Conservation (phyloP, 2,113 vertebrate species). For the Equus przewalskii region DNA sequence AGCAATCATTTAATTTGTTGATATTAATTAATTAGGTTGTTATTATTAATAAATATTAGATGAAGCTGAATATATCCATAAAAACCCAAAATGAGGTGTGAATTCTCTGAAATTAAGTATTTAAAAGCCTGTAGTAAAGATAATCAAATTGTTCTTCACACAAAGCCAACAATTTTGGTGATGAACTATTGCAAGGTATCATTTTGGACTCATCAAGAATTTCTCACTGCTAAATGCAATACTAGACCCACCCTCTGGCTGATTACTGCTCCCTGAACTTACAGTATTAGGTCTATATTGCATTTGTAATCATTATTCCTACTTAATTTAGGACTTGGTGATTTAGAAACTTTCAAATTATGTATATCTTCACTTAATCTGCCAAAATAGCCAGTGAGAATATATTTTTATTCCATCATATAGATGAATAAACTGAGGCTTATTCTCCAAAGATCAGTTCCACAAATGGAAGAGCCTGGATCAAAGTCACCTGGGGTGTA, state of each 20-base stretch:
- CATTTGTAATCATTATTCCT: not conserved
- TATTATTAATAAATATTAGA: not conserved
- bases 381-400: not conserved
- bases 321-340: not conserved
- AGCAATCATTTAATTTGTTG: not conserved
- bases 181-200: not conserved
- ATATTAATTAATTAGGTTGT: too few species aligned
- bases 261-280: not conserved
- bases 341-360: not conserved
- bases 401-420: not conserved
- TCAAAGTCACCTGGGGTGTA: fast-evolving
- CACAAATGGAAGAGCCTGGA: too few species aligned
- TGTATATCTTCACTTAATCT: not conserved
- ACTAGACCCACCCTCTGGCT: not conserved
- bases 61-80: not conserved
- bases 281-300: not conserved
- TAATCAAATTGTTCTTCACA: not conserved
- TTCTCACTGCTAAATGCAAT: not conserved
- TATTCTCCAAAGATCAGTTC: not conserved
- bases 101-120: not conserved
- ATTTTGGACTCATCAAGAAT: not conserved
- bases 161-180: not conserved
- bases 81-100: not conserved
- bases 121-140: not conserved
- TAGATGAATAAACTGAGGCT: not conserved